These are phyloP conservation scores for Theretra japonica DNA, from an alignment of 2,888 invertebrate species.

Conservation along the genomic window DNA sequence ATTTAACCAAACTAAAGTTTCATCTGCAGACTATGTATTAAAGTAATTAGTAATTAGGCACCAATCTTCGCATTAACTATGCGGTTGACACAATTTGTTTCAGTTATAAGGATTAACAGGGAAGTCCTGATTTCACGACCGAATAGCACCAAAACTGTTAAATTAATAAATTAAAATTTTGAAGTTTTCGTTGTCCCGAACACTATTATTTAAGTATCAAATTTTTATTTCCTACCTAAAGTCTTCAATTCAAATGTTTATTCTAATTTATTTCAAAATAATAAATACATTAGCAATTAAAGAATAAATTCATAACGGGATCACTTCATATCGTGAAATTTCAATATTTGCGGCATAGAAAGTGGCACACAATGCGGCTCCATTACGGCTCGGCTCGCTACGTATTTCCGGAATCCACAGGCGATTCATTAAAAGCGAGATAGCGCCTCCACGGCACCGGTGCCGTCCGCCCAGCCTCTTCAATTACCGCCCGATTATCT, in stretches of 20 bases:
- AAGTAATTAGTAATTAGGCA: too few relatives aligned
- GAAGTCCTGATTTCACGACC: too few relatives aligned
- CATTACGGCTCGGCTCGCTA: constrained; percentile 76
- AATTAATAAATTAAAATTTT: too few relatives aligned
- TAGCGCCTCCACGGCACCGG: constrained; percentile 48
- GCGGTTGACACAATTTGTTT: too few relatives aligned
- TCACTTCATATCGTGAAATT: constrained; percentile 73
- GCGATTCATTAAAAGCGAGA: constrained; percentile 76
- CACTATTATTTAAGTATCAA: background rate
- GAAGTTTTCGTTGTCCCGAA: too few relatives aligned
- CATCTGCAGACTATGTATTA: too few relatives aligned
- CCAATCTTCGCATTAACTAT: too few relatives aligned
- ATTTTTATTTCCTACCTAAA: background rate
- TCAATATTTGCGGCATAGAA: constrained; percentile 79
- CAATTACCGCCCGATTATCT: constrained; percentile 78
- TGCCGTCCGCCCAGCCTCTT: constrained; percentile 53
- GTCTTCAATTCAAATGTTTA: background rate
- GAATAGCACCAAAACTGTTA: too few relatives aligned
- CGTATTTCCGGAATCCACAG: constrained; percentile 81
- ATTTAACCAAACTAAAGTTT: too few relatives aligned
- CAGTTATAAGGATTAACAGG: too few relatives aligned
- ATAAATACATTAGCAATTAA: background rate
- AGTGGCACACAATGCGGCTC: constrained; percentile 79
- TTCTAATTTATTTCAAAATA: background rate
- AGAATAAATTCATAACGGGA: constrained; percentile 44